These are phyloP conservation scores for Sphaeridia pumilis DNA, from an alignment of 2,888 invertebrate species.

Conservation along the genomic window DNA sequence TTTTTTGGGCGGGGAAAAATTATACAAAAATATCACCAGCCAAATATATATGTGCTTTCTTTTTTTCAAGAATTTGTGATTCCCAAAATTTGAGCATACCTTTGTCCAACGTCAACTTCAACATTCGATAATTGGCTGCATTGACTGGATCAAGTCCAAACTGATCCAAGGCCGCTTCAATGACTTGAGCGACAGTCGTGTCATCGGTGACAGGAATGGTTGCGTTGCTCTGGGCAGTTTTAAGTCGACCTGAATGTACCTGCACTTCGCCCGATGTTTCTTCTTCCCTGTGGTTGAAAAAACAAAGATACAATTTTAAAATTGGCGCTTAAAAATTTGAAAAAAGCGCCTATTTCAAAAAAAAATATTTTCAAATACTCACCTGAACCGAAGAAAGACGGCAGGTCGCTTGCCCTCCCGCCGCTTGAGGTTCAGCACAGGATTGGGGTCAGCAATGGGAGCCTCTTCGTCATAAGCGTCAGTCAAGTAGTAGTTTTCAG, in stretches of 20 bases:
- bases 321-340: too few relatives aligned
- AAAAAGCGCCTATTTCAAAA: too few relatives aligned
- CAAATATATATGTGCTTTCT: too few relatives aligned
- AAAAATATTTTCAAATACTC: too few relatives aligned
- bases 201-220: conserved; percentile 75
- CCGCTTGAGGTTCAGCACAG: conserved; percentile 68
- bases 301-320: background rate
- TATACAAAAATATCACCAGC: too few relatives aligned
- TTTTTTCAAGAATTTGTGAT: too few relatives aligned
- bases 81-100: too few relatives aligned
- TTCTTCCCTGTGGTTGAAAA: too few relatives aligned
- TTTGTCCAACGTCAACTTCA: conserved; percentile 87
- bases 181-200: conserved; percentile 81
- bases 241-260: conserved; percentile 83
- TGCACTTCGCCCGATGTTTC: conserved; percentile 77
- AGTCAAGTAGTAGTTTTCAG: conserved; percentile 66
- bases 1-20: too few relatives aligned
- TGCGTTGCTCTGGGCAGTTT: conserved; percentile 45
- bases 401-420: conserved; percentile 93
- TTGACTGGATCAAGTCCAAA: conserved; percentile 62
- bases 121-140: conserved; percentile 67
- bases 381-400: conserved; percentile 87
- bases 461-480: conserved; percentile 74
- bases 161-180: conserved; percentile 67
- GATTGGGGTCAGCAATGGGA: conserved; percentile 73